A percentile compares a stretch with the other conserved stretches of the same genome.
Evolutionary conservation across 92 coral and sea anemone species (phyloP).

Genomic region (Porites rus): DNA sequence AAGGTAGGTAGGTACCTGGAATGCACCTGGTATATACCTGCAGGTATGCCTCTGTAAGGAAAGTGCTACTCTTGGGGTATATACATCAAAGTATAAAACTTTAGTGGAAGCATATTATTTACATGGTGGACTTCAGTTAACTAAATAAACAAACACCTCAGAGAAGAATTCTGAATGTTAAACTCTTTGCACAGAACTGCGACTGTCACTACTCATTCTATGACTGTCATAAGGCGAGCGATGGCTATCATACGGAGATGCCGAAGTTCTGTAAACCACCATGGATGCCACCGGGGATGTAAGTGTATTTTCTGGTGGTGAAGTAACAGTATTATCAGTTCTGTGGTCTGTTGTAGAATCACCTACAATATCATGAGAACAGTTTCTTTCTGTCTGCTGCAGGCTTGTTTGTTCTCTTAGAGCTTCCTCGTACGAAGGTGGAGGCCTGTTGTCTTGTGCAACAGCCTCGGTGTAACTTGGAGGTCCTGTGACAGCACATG

Average conservation of each 20-base stretch:
- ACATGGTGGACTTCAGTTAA: too few species aligned
- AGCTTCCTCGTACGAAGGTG: slow-evolving; percentile 93
- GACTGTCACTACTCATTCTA: not conserved
- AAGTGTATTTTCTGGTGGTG: slow-evolving; percentile 1
- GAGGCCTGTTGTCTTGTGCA: slow-evolving; percentile 55
- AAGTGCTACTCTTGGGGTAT: too few species aligned
- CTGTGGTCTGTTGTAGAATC: not conserved
- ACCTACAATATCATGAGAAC: not conserved
- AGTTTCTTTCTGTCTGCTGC: slow-evolving; percentile 1
- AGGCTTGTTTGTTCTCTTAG: slow-evolving; percentile 30
- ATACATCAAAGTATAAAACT: too few species aligned
- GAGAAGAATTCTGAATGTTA: not conserved
- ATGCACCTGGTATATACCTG: too few species aligned
- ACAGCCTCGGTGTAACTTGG: slow-evolving; percentile 95
- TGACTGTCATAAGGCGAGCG: slow-evolving; percentile 34
- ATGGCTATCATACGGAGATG: slow-evolving; percentile 2
- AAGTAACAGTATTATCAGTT: not conserved
- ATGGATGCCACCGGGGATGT: not conserved
- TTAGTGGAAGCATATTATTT: too few species aligned
- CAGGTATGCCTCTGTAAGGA: too few species aligned
- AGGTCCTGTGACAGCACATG: slow-evolving; percentile 70
- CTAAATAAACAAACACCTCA: too few species aligned
- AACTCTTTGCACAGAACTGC: slow-evolving; percentile 15
- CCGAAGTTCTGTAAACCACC: slow-evolving; percentile 22
- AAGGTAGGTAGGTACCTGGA: too few species aligned